Percentiles rank a stretch among this genome's conserved stretches.
Conservation (phyloP, 2,113 vertebrate genomes). For the Chelonoidis abingdonii region DNA sequence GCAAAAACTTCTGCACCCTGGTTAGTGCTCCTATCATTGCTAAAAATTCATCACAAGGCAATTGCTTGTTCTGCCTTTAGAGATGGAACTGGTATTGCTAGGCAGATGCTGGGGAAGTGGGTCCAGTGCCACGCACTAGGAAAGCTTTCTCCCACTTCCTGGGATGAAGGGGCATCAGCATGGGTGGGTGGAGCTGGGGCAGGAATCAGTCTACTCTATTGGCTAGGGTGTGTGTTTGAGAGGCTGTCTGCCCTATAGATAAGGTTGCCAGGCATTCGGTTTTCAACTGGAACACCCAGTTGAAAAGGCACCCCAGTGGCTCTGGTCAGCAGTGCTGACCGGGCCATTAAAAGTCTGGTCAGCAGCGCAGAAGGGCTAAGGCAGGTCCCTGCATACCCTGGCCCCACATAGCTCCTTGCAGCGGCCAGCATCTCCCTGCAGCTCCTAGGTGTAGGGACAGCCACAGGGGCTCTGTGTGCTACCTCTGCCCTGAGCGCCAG, state of each 20-base stretch:
- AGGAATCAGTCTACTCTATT: neutral
- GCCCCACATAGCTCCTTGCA: accelerated
- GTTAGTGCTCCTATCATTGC: neutral
- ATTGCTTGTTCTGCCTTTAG: neutral
- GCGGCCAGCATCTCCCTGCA: no score
- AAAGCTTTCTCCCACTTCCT: neutral
- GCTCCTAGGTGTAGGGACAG: no score
- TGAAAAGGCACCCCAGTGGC: no score
- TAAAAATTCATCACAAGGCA: neutral
- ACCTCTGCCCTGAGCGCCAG: no score
- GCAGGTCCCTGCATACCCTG: no score
- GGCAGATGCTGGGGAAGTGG: neutral
- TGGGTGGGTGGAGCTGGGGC: neutral
- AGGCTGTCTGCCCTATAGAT: neutral
- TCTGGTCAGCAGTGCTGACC: no score
- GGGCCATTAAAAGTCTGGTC: no score
- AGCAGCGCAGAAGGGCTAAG: no score
- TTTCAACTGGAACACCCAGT: no score
- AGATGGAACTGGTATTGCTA: neutral
- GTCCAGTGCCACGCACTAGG: neutral
- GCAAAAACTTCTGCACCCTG: neutral
- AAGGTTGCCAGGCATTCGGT: no score
- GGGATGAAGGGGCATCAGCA: neutral
- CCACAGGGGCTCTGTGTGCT: no score
- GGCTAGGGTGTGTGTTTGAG: neutral